Percentiles rank a stretch among this genome's conserved stretches.
Evolutionary conservation across 2,888 invertebrate species (phyloP).

Genomic region (Calliscelio sp.): DNA sequence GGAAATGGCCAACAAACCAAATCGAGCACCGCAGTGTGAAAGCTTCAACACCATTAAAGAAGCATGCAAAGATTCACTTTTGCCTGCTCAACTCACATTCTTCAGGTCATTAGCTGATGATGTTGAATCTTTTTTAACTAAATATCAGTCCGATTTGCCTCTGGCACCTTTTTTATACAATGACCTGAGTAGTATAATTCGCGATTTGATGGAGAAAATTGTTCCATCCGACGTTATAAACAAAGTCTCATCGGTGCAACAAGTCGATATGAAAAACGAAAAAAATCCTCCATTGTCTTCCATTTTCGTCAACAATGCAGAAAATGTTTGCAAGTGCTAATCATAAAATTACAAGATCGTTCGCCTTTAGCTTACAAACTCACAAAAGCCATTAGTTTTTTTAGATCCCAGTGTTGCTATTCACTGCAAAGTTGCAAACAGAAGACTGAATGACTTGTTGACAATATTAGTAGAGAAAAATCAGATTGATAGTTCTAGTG

Average conservation of each 20-base stretch:
- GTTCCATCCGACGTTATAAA: conserved; percentile 40
- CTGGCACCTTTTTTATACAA: conserved; percentile 63
- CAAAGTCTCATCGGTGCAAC: neutral
- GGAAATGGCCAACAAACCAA: conserved; percentile 50
- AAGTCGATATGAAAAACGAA: conserved; percentile 23
- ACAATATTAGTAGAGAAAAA: conserved; percentile 35
- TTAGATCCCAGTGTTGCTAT: conserved; percentile 36
- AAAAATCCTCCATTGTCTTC: conserved; percentile 46
- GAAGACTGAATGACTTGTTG: conserved; percentile 37
- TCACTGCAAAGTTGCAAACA: conserved; percentile 22
- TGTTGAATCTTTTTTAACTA: conserved; percentile 69
- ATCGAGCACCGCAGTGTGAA: conserved; percentile 40
- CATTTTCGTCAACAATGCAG: conserved; percentile 32
- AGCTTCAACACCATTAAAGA: conserved; percentile 60
- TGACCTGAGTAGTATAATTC: conserved; percentile 7
- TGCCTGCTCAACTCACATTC: conserved; percentile 59
- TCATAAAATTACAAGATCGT: conserved; percentile 44
- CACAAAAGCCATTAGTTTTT: conserved; percentile 38
- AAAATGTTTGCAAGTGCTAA: conserved; percentile 20
- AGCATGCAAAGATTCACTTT: conserved; percentile 57
- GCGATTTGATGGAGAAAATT: conserved; percentile 49
- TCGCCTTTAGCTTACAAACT: conserved; percentile 43
- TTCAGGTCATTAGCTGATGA: conserved; percentile 63
- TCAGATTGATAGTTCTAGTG: conserved; percentile 19
- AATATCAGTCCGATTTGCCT: conserved; percentile 68